Base-by-base conservation (phyloP, 2,888 invertebrate genomes). In the Chaetoderma sp. region DNA sequence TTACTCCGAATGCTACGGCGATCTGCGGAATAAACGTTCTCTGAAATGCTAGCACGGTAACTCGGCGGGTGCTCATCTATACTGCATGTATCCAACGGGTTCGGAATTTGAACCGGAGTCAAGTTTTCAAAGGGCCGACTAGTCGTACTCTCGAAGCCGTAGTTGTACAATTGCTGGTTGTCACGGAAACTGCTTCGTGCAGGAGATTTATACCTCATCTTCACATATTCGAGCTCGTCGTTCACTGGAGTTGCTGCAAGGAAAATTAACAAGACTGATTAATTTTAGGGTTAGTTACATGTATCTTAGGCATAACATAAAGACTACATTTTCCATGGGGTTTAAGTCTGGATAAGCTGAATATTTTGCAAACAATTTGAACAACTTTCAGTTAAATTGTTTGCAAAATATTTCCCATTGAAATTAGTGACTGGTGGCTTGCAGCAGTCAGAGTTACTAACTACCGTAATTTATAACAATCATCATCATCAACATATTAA, bases 191-290 rank as follows among this genome's bases (percentile, higher is more conserved):
- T 73, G 60, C 62, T 70, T 21, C 73, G 59, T 8, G 74, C 69
- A 4, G 71, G 71, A 10, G 73, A 71, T n/a, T 52, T 52, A 72
- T 79, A 79, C 45, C 83, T 77, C 81, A 85, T 85, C 73, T 84
- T 84, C 25, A 85, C 82, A 78, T 84, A 85, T 69, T 85, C 85
- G 32, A 85, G 71, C 65, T 83, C 84, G 74, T 84, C 83, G 73
- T 83, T 83, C 32, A 83, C 84, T 50, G 81, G 80, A 64, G 80
- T 78, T 57, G 83, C 85, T 84, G 81, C 23, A 76, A 76, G 33
- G 59, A 18, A 57, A 60, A 56, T 23, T 36, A 16, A 59, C 28
- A 47, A 47, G 21, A 8, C 13, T 18, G n/a, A n/a, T n/a, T n/a
- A n/a, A n/a, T n/a, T n/a, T n/a, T n/a, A n/a, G n/a, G n/a, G n/a